Conservation (phyloP, 2,888 invertebrate species). For the Luperina testacea region DNA sequence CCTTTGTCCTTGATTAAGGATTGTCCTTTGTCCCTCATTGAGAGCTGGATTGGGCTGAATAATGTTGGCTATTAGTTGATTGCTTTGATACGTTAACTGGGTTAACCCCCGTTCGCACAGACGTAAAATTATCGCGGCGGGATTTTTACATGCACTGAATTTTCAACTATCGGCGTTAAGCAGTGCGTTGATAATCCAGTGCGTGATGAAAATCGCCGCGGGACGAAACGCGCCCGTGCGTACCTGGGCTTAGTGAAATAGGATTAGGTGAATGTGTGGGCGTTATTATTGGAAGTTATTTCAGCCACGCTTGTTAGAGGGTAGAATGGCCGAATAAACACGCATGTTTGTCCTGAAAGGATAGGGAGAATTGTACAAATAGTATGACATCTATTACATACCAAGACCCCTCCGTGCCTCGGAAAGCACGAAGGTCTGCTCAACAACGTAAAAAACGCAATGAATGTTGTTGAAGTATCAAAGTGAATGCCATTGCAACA, state of each 20-base stretch:
- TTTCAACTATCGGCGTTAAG: neutral
- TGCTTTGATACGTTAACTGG: constrained; percentile 42
- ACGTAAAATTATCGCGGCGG: neutral
- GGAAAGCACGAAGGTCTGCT: neutral
- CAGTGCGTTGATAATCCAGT: neutral
- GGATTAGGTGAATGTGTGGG: constrained; percentile 18
- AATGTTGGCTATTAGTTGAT: constrained; percentile 49
- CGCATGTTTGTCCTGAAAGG: neutral
- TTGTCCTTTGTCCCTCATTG: constrained; percentile 36
- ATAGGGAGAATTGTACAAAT: neutral
- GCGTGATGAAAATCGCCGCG: neutral
- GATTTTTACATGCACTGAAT: neutral
- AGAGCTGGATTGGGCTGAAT: constrained; percentile 28
- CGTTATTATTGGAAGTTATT: constrained; percentile 14
- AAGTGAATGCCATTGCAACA: too few relatives aligned
- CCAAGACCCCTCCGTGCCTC: neutral
- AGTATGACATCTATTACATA: neutral
- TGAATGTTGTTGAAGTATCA: too few relatives aligned
- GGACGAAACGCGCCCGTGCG: neutral
- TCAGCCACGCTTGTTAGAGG: neutral
- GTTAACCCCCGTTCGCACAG: neutral
- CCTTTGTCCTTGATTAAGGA: constrained; percentile 53
- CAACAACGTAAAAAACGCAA: too few relatives aligned
- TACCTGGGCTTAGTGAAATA: constrained; percentile 16
- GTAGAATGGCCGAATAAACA: neutral